A percentile compares a stretch with the other conserved stretches of the same genome.
These are phyloP conservation scores for Eucriotettix oculatus DNA, from an alignment of 2,888 invertebrate species.

Conservation along the genomic window DNA sequence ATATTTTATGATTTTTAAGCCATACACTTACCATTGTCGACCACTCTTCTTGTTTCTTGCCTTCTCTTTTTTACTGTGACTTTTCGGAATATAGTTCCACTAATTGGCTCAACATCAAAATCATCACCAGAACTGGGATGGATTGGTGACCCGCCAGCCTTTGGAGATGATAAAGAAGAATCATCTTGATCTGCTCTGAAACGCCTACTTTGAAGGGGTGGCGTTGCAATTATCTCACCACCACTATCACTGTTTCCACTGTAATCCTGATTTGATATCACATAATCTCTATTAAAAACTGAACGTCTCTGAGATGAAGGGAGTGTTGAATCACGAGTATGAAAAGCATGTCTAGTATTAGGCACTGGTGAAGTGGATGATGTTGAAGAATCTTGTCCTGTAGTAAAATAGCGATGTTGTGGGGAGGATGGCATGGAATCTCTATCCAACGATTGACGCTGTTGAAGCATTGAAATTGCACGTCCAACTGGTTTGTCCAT, in stretches of 20 bases:
- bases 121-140: conserved; percentile 10
- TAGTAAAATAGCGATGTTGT: not conserved
- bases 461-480: not conserved
- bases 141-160: conserved; percentile 1
- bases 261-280: conserved; percentile 3
- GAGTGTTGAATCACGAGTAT: not conserved
- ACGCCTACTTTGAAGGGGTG: conserved; percentile 6
- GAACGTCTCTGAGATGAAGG: not conserved
- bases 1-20: not conserved
- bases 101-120: conserved; percentile 38
- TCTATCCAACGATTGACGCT: not conserved
- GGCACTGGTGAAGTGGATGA: not conserved
- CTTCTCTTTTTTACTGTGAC: conserved; percentile 41
- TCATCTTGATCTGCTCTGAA: not conserved
- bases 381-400: not conserved
- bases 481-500: not conserved
- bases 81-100: conserved; percentile 45
- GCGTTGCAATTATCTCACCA: conserved; percentile 8
- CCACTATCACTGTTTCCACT: conserved; percentile 11
- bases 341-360: not conserved
- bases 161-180: conserved; percentile 4
- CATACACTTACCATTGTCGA: conserved; percentile 25
- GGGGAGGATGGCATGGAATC: not conserved
- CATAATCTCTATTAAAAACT: not conserved
- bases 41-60: conserved; percentile 11